Conservation (phyloP, 2,797 vertebrate species). For the Anguilla obscura region DNA sequence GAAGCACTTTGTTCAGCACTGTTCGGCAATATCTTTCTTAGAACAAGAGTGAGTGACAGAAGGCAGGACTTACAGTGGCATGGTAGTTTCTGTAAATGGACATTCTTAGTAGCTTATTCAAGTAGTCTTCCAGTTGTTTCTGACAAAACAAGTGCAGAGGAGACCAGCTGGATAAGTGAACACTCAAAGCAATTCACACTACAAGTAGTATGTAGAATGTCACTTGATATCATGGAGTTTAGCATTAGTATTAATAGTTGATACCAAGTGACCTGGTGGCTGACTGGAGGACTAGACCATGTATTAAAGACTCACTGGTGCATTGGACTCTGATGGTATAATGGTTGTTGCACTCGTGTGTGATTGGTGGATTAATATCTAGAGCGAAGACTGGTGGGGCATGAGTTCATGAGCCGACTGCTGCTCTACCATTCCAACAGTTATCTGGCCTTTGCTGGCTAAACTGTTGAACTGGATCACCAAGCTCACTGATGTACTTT, state of each 20-base stretch:
- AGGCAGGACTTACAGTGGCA: constrained; percentile 78
- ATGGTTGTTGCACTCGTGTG: constrained; percentile 16
- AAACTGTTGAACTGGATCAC: neutral
- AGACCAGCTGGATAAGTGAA: neutral
- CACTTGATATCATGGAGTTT: neutral
- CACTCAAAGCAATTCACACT: neutral
- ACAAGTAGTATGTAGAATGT: neutral
- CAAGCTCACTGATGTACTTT: neutral
- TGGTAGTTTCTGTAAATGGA: constrained; percentile 91
- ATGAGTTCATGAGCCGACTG: neutral
- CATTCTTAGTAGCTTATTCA: constrained; percentile 91
- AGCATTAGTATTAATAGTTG: neutral
- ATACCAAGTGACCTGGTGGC: neutral
- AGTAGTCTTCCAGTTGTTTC: constrained; percentile 96
- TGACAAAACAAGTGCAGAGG: constrained; percentile 62
- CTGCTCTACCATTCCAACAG: neutral
- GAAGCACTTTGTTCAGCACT: too few relatives aligned
- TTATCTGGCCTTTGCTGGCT: neutral
- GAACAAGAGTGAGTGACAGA: neutral
- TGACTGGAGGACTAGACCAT: neutral
- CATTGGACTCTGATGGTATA: neutral
- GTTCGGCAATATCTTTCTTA: too few relatives aligned
- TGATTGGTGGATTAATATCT: neutral
- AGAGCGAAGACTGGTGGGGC: neutral
- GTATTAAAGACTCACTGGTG: neutral